Evolutionary conservation across 2,113 vertebrate genomes (phyloP), one percentile per base, ranked within the genome.

Genomic region (Leptobrachium ailaonicum): DNA sequence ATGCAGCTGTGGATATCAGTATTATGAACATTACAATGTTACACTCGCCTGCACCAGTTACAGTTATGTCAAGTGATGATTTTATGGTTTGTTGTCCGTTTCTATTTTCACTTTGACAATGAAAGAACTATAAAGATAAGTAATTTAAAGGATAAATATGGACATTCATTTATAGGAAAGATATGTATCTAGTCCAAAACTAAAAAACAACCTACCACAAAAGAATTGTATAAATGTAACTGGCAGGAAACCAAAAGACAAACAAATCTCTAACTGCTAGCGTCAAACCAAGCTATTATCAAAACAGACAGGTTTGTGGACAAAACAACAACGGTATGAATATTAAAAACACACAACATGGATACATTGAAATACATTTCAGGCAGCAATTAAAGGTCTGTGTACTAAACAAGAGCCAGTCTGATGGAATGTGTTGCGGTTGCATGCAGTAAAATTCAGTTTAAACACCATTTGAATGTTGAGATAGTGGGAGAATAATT

Each of bases 241-340:
- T 62, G 32, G 75, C 68, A 66, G 10, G 13, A 14, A 43, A 40
- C 11, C 14, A 66, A 11, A 72, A 54, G 7, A 4, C 62, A 64
- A 20, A 32, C 20, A 79, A 63, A 47, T 20, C 6, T 47, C 13
- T 63, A 80, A 80, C 41, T 58, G 62, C 10, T 80, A 8, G 13
- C 47, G 6, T 43, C 71, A 63, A 56, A 44, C 6, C 62, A 66
- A 66, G 14, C 14, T 6, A 45, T 73, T 40, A 44, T 56, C 41
- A 67, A 40, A 45, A 79, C 12, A 80, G 13, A 60, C n/a, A 9
- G 43, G 41, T 68, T 68, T 80, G 78, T 80, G 64, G 64, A 60
- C 62, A 41, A 67, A 80, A 80, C 71, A 80, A 8, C 53, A 45
- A 66, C 54, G 66, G 45, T 64, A 43, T n/a, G 42, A 45, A 80